Conservation (phyloP, 2,888 invertebrate genomes). For the Sthenelais limicola region DNA sequence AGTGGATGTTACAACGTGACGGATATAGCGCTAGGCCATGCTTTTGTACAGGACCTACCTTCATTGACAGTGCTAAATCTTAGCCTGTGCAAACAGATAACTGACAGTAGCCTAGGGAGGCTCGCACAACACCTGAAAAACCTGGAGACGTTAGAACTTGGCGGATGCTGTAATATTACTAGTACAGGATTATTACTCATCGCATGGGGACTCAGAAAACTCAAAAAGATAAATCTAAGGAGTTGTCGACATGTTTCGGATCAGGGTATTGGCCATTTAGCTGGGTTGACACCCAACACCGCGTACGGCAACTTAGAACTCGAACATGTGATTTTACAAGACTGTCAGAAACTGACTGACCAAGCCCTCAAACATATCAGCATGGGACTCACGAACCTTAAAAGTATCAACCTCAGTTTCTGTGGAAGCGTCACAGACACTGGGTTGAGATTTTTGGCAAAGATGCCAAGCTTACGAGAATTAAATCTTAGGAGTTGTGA, state of each 20-base stretch:
- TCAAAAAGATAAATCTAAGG: slow-evolving; percentile 87
- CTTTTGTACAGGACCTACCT: slow-evolving; percentile 83
- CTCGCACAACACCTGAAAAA: slow-evolving; percentile 88
- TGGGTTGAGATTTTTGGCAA: slow-evolving; percentile 89
- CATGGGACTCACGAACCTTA: slow-evolving; percentile 83
- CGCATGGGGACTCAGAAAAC: slow-evolving; percentile 88
- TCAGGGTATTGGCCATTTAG: slow-evolving; percentile 89
- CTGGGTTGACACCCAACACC: slow-evolving; percentile 74
- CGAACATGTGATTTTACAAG: slow-evolving; percentile 90
- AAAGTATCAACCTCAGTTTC: slow-evolving; percentile 92
- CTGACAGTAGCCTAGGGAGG: slow-evolving; percentile 88
- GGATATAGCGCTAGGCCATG: slow-evolving; percentile 86
- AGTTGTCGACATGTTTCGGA: slow-evolving; percentile 96
- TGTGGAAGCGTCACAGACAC: slow-evolving; percentile 95
- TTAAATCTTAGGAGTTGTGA: slow-evolving; percentile 93
- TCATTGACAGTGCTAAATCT: slow-evolving; percentile 87
- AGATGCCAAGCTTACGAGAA: slow-evolving; percentile 87
- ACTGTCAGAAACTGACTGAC: slow-evolving; percentile 94
- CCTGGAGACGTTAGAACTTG: slow-evolving; percentile 88
- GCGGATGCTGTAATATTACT: slow-evolving; percentile 92
- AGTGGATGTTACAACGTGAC: slow-evolving; percentile 95
- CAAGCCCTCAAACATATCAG: slow-evolving; percentile 90
- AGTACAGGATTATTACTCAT: slow-evolving; percentile 89
- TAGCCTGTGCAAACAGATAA: slow-evolving; percentile 94
- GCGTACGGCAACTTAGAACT: slow-evolving; percentile 78